Base-by-base conservation (phyloP, 2,797 vertebrate genomes). In the Oryzias sinensis region DNA sequence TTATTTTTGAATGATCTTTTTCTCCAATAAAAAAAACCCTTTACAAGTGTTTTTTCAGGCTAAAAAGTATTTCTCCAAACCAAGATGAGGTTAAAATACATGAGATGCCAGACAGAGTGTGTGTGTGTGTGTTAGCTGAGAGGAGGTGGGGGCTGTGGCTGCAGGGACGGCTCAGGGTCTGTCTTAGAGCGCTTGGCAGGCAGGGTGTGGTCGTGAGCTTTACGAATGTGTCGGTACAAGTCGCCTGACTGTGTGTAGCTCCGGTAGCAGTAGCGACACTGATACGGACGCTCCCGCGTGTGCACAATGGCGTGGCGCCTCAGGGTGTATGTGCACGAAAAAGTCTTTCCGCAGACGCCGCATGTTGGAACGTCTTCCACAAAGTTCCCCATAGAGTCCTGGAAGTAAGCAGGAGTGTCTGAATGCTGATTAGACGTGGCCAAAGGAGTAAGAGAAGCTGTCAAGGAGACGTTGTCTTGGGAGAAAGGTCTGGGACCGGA, bases 211-310 rank as follows among this genome's bases (percentile, higher is more conserved):
- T 95, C 94, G 37, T 98, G 96, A 5, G 94, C 93, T 76, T 97
- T 98, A 42, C 96, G 94, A 72, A 98, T 96, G 71, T 98, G 96
- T 44, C 96, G 90, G 74, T 97, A 98, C 42, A 98, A 87, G 87
- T 97, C 96, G 3, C 96, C 96, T 0, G 95, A 97, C 64, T 98
- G 96, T 0, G 96, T 97, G 88, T 98, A 98, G 83, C 95, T 96
- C 45, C 96, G 92, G 69, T 96, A 94, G 77, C 96, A 98, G 80
- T 97, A 97, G 60, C 94, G 94, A 59, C 96, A 97, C 80, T 97
- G 95, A 0, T 96, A 97, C 0, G 96, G 96, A 0, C 96, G 92
- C 58, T 97, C 95, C 0, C 96, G 91, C 0, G 96, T 98, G 82
- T 98, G 96, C 48, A 98, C 96, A 0, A 96, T 97, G 53, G 96